phyloP scores from a whole-genome alignment of 2,113 vertebrate genomes.

The Peromyscus californicus region DNA sequence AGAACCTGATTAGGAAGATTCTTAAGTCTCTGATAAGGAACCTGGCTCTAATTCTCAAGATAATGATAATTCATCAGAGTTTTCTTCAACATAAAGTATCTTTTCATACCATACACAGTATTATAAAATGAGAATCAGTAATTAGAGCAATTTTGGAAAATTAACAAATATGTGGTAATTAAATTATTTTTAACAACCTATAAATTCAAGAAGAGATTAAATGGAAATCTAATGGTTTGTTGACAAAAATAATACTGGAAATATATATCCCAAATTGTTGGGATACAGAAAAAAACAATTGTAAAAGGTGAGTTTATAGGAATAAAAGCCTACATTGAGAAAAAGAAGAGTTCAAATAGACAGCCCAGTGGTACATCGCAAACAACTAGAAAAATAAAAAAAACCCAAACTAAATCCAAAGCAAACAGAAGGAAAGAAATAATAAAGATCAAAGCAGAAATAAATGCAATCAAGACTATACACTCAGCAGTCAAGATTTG shows the following conservation, averaged over 20 bases:
- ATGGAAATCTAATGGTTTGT: neutral
- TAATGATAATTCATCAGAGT: neutral
- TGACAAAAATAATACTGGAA: neutral
- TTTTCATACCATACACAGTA: neutral
- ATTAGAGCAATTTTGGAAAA: neutral
- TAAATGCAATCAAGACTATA: neutral
- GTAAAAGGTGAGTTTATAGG: neutral
- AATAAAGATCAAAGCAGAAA: neutral
- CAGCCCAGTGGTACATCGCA: neutral
- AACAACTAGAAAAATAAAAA: neutral
- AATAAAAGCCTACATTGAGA: neutral
- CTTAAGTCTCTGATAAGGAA: neutral
- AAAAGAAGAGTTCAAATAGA: neutral
- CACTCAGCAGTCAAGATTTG: neutral
- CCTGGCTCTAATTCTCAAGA: neutral
- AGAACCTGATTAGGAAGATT: neutral
- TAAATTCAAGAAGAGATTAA: neutral
- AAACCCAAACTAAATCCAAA: neutral
- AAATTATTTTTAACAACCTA: neutral
- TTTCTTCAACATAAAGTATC: neutral
- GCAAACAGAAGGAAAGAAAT: neutral
- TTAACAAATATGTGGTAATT: neutral
- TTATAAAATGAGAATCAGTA: neutral
- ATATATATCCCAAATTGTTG: neutral
- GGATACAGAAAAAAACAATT: neutral